phyloP scores from a whole-genome alignment of 1,140 invertebrate species.

The Muscidifurax raptorellus region DNA sequence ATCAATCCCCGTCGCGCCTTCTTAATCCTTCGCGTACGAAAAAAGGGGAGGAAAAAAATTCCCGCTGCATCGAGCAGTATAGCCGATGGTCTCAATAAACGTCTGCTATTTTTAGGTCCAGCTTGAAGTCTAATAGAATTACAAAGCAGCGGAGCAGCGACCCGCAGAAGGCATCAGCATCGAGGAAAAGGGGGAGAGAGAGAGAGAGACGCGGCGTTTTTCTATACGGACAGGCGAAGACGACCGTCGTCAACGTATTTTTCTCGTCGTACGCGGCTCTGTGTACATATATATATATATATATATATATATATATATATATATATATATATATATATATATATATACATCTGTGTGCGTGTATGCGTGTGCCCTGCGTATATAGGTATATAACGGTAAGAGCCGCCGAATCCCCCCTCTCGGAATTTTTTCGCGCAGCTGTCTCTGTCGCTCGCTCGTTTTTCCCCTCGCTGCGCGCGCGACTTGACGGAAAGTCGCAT shows the following conservation, averaged over 20 bases:
- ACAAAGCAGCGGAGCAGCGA: conserved; percentile 23
- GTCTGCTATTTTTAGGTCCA: conserved; percentile 45
- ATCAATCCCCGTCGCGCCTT: not conserved
- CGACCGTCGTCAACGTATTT: conserved; percentile 1
- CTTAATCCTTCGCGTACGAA: not conserved
- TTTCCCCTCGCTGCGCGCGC: not conserved
- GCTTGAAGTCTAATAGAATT: conserved; percentile 36
- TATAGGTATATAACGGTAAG: not conserved
- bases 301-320: not conserved
- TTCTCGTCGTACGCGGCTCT: not conserved
- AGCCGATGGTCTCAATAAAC: conserved; percentile 40
- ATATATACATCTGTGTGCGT: too few relatives aligned
- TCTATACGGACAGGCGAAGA: not conserved
- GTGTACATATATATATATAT: not conserved
- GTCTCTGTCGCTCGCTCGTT: conserved; percentile 13
- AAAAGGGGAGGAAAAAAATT: not conserved
- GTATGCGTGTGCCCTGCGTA: not conserved
- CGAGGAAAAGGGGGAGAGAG: not conserved
- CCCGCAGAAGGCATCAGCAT: not conserved
- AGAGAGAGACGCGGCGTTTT: not conserved
- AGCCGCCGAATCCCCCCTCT: not conserved
- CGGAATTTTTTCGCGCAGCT: not conserved
- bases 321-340: not conserved
- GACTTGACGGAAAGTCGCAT: not conserved
- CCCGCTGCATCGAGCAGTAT: not conserved